Conservation (phyloP, 2,888 invertebrate species). For the Sylvicola cinctus region DNA sequence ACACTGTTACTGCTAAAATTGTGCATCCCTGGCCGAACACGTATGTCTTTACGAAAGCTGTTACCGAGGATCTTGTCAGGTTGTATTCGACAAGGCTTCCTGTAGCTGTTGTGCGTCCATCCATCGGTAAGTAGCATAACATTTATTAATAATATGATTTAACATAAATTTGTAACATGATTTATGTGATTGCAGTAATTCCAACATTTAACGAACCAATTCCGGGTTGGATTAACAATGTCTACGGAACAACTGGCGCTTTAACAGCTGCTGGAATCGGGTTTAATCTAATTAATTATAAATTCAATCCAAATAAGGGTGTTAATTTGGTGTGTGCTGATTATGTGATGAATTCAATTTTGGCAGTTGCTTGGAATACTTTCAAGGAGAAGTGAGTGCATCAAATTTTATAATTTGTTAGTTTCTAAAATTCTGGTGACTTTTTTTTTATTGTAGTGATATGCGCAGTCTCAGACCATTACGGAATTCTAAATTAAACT, state of each 20-base stretch:
- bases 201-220: conserved; percentile 13
- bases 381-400: conserved; percentile 3
- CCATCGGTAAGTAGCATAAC: conserved; percentile 7
- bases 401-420: too few species aligned
- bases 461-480: too few species aligned
- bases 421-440: too few species aligned
- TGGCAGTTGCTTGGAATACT: conserved; percentile 12
- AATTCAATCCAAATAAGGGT: conserved; percentile 2
- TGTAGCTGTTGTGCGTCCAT: conserved; percentile 12
- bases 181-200: conserved; percentile 7
- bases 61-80: conserved; percentile 13
- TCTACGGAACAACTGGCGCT: conserved; percentile 9
- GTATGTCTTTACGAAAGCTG: conserved; percentile 12
- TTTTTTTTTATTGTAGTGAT: too few species aligned
- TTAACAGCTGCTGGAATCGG: conserved; percentile 11
- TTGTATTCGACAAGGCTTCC: conserved; percentile 9
- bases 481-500: too few species aligned
- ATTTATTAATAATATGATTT: not conserved
- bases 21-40: conserved; percentile 14
- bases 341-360: conserved; percentile 13
- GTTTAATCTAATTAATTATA: conserved; percentile 9
- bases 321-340: conserved; percentile 12
- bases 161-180: not conserved
- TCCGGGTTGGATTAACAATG: conserved; percentile 9
- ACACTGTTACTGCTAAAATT: conserved; percentile 10